Evolutionary conservation across 2,797 vertebrate species (phyloP), one percentile per base, ranked within the genome.

Genomic region (Pampus argenteus): DNA sequence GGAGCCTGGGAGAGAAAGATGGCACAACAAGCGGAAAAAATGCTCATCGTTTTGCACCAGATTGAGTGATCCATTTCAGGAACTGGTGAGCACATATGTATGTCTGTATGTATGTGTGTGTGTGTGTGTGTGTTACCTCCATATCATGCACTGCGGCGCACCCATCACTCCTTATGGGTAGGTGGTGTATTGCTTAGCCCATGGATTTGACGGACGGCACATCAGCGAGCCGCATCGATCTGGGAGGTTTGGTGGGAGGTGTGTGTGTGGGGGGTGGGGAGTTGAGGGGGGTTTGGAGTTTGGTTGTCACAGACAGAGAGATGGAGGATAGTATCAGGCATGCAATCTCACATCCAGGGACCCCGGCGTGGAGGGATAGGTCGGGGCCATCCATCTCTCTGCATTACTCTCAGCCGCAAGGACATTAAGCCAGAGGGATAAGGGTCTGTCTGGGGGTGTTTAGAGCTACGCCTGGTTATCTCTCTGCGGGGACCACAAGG

Each of bases 351-450:
- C 89, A 89, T 86, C 82, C 78, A 81, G 85, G 88, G 89, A 86
- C 85, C 89, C 88, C 42, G 74, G 88, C 66, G 72, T 85, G 87
- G 82, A 90, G 84, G 82, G 88, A 90, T 88, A 92, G 88, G 90
- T 89, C 64, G 74, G 76, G 75, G 79, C 85, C 83, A 94, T 94
- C 90, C 88, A 93, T 95, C 93, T 94, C 89, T 83, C 72, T 83
- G 89, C 91, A 91, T 93, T 93, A 93, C 88, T 88, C 90, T 92
- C 86, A 91, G 89, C 84, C 67, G 71, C 91, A 92, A 90, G 88
- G 91, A 93, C 94, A 93, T 94, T 92, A 94, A 94, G 90, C 91
- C 86, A 71, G 82, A 86, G 85, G 92, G 90, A 94, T 92, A 93
- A 93, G 89, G 89, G 86, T 91, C 88, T 93, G 91, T 93, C 91